Percentiles rank a stretch among this genome's conserved stretches.
Evolutionary conservation across 2,797 vertebrate species (phyloP).

Genomic region (Chrysocyon brachyurus): DNA sequence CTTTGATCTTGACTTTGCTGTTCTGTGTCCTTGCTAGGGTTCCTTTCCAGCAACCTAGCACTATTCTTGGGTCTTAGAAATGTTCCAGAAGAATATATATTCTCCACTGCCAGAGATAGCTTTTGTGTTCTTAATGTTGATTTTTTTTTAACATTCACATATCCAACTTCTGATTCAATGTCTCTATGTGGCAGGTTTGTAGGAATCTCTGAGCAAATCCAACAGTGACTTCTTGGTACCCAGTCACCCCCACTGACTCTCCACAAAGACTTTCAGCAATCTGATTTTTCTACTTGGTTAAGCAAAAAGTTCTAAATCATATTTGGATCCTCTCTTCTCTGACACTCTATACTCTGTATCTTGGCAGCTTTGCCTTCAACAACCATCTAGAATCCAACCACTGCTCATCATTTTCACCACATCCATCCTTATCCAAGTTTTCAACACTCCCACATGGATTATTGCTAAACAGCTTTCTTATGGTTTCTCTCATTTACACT

Average conservation of each 20-base stretch:
- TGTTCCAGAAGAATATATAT: not conserved
- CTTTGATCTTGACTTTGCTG: not conserved
- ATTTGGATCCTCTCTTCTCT: not conserved
- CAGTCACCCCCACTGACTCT: not conserved
- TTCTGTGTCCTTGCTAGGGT: not conserved
- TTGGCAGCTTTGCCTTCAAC: not conserved
- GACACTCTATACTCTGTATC: not conserved
- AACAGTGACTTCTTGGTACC: not conserved
- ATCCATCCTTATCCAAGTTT: not conserved
- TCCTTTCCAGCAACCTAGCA: not conserved
- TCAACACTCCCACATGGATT: not conserved
- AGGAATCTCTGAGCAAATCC: not conserved
- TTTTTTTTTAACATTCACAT: not conserved
- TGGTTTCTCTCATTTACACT: not conserved
- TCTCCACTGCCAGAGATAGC: not conserved
- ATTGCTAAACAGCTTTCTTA: not conserved
- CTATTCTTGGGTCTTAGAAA: not conserved
- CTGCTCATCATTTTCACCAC: not conserved
- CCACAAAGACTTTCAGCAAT: constrained; percentile 13
- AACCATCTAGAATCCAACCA: not conserved
- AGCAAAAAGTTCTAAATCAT: not conserved
- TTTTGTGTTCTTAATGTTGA: not conserved
- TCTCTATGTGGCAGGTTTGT: not conserved
- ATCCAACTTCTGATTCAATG: not conserved
- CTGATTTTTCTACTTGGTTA: constrained; percentile 17